Evolutionary conservation across 1,140 invertebrate genomes (phyloP).

Genomic region (Pseudomyrmex flavicornis): DNA sequence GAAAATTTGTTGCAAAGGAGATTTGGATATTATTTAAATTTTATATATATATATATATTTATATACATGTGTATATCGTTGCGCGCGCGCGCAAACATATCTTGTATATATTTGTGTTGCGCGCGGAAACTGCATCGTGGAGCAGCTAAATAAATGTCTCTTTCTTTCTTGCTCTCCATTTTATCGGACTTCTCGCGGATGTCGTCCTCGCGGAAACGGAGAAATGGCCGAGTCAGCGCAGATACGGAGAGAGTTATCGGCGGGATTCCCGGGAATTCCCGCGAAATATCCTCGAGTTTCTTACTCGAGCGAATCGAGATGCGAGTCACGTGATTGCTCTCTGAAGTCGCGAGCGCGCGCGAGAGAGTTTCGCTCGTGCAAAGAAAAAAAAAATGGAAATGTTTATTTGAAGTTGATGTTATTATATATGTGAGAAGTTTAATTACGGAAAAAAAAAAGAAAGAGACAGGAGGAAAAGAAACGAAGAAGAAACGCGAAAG

Average conservation of each 20-base stretch:
- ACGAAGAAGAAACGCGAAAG: not conserved
- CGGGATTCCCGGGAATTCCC: constrained; percentile 52
- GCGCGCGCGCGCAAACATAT: not conserved
- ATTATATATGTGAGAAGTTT: too few relatives aligned
- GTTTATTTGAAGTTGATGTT: too few relatives aligned
- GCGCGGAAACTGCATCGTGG: not conserved
- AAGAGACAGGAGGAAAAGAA: not conserved
- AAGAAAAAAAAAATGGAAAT: not conserved
- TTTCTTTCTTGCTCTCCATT: constrained; percentile 37
- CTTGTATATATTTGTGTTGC: constrained; percentile 4
- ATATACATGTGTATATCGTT: too few relatives aligned
- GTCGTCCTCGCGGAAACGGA: constrained; percentile 50
- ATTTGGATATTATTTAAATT: too few relatives aligned
- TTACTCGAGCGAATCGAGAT: constrained; percentile 40
- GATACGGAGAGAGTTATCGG: constrained; percentile 57
- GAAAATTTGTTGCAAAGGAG: too few relatives aligned
- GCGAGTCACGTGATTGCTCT: constrained; percentile 44
- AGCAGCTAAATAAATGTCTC: constrained; percentile 44
- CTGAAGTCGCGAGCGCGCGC: constrained; percentile 35
- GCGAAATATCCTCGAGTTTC: constrained; percentile 59
- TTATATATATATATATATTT: too few relatives aligned
- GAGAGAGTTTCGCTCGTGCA: constrained; percentile 1
- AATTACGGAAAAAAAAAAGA: not conserved
- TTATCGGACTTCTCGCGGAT: constrained; percentile 56
- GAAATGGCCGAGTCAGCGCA: constrained; percentile 59